phyloP scores from a whole-genome alignment of 2,888 invertebrate species.

The Caenorhabditis japonica region DNA sequence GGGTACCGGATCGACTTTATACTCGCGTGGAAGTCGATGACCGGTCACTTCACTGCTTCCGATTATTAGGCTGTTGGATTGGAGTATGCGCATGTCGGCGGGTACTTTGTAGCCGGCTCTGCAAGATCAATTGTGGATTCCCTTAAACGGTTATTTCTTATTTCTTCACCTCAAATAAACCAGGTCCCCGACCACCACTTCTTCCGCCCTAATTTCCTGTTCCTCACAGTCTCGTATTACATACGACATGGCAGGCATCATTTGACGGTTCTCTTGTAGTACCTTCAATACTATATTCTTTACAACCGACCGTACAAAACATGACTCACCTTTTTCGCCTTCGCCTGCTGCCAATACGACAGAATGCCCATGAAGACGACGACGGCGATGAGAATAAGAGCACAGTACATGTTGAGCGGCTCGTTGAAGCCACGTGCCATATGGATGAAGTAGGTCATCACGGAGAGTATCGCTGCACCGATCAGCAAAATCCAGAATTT shows the following conservation, averaged over 20 bases:
- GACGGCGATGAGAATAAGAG: constrained; percentile 71
- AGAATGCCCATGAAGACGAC: constrained; percentile 71
- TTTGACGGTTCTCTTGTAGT: constrained; percentile 68
- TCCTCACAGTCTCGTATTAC: constrained; percentile 91
- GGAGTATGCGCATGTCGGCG: constrained; percentile 76
- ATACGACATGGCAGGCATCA: constrained; percentile 68
- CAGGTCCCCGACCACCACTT: constrained; percentile 77
- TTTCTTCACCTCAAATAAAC: constrained; percentile 71
- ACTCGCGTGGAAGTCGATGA: constrained; percentile 29
- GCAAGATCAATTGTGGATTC: constrained; percentile 5
- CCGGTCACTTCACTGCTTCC: constrained; percentile 73
- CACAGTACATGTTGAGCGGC: constrained; percentile 74
- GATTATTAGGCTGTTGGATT: constrained; percentile 74
- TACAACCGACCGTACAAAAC: neutral
- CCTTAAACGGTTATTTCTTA: no score
- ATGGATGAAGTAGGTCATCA: constrained; percentile 74
- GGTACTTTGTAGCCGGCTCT: constrained; percentile 75
- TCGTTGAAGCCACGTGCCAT: constrained; percentile 74
- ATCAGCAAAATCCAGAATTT: constrained; percentile 75
- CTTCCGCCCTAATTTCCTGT: constrained; percentile 79
- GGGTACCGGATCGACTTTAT: constrained; percentile 67
- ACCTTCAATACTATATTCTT: constrained; percentile 65
- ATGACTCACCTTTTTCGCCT: constrained; percentile 65
- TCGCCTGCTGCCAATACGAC: constrained; percentile 74
- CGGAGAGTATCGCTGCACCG: constrained; percentile 69